Evolutionary conservation across 2,888 invertebrate genomes (phyloP).

Genomic region (Phortica okadai): DNA sequence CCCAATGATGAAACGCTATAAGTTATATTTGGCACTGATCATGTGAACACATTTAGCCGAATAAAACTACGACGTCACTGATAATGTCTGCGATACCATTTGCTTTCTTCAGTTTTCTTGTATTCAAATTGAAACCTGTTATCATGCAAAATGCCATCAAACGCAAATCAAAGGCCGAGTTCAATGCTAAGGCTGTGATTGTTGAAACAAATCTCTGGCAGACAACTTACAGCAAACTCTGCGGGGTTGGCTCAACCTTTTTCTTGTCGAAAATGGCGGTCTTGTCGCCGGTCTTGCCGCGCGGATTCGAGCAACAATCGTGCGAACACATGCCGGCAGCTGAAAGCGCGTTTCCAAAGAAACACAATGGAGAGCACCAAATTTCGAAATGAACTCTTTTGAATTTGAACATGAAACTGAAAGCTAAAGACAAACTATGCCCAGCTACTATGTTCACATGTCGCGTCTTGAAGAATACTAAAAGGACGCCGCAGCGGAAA

Average conservation of each 20-base stretch:
- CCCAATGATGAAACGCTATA: too few species aligned
- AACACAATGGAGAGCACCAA: not conserved
- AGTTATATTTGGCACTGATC: too few species aligned
- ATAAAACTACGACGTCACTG: not conserved
- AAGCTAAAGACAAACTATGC: not conserved
- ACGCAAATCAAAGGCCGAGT: not conserved
- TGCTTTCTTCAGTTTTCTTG: not conserved
- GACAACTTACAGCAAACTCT: constrained; percentile 37
- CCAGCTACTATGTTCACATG: not conserved
- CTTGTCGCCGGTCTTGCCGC: constrained; percentile 44
- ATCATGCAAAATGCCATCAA: not conserved
- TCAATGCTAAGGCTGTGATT: not conserved
- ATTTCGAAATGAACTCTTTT: not conserved
- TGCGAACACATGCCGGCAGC: constrained; percentile 40
- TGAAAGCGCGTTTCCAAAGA: not conserved
- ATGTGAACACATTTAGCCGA: constrained; percentile 4
- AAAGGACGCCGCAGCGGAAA: not conserved
- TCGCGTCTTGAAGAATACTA: too few species aligned
- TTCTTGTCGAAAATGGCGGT: not conserved
- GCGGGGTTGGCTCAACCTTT: constrained; percentile 22
- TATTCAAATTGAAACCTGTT: too few species aligned
- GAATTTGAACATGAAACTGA: not conserved
- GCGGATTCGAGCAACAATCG: constrained; percentile 49
- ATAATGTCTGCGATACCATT: not conserved
- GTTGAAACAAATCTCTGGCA: not conserved